phyloP scores from a whole-genome alignment of 2,113 vertebrate species.

The Chlorodrepanis virens region DNA sequence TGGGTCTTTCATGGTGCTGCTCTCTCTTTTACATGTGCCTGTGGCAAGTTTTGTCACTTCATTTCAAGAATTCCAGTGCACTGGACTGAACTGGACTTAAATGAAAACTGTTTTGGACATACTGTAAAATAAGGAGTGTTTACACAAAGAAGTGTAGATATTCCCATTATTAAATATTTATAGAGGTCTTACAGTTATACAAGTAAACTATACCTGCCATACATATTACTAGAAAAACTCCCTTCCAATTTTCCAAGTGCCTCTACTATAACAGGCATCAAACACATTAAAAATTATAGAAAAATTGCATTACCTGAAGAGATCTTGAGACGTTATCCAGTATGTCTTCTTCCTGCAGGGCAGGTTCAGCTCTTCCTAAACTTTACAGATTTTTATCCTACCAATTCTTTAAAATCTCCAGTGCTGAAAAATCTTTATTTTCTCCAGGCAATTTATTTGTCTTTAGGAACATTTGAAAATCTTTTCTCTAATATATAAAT shows the following conservation, averaged over 20 bases:
- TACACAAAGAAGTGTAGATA: not conserved
- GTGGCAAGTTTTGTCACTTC: not conserved
- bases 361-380: not conserved
- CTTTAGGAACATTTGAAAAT: not conserved
- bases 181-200: not conserved
- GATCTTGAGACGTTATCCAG: not conserved
- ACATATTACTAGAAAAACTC: not conserved
- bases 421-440: not conserved
- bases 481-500: not conserved
- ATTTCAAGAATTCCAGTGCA: not conserved
- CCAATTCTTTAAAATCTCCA: not conserved
- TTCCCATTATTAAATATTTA: not conserved
- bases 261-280: not conserved
- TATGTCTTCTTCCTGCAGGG: not conserved
- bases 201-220: not conserved
- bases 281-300: not conserved
- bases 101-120: not conserved
- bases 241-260: not conserved
- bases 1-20: not conserved
- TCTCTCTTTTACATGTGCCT: not conserved
- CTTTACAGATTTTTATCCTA: not conserved
- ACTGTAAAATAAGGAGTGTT: not conserved
- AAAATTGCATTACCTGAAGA: not conserved
- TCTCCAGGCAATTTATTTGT: not conserved
- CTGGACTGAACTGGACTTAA: not conserved